A percentile compares a stretch with the other conserved stretches of the same genome.
phyloP scores from a whole-genome alignment of 2,888 invertebrate genomes.

The Dynastes maya region DNA sequence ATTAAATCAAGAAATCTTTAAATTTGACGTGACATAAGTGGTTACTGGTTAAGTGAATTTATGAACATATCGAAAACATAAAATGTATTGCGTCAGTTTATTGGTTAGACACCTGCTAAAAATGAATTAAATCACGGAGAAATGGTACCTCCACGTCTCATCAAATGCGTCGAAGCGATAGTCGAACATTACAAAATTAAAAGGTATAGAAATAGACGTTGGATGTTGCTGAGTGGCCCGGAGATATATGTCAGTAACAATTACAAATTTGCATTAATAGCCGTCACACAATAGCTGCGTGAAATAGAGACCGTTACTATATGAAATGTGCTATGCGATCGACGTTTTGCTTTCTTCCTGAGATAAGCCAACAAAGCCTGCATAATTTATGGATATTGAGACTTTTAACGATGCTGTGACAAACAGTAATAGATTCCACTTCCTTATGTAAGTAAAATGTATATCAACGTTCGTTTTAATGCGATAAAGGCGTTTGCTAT shows the following conservation, averaged over 20 bases:
- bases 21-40: slow-evolving; percentile 27
- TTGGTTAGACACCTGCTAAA: slow-evolving; percentile 36
- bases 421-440: slow-evolving; percentile 10
- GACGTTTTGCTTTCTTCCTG: slow-evolving; percentile 6
- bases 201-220: not conserved
- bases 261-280: slow-evolving; percentile 48
- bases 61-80: not conserved
- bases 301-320: slow-evolving; percentile 38
- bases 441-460: slow-evolving; percentile 15
- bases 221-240: slow-evolving; percentile 24
- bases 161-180: slow-evolving; percentile 7
- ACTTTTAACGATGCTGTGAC: slow-evolving; percentile 21
- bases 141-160: slow-evolving; percentile 1
- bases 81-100: slow-evolving; percentile 24
- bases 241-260: slow-evolving; percentile 44
- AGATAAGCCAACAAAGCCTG: slow-evolving; percentile 32
- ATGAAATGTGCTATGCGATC: slow-evolving; percentile 13
- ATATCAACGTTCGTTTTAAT: not conserved
- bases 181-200: not conserved
- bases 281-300: slow-evolving; percentile 17
- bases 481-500: not conserved
- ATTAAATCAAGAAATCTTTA: slow-evolving; percentile 35
- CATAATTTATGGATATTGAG: slow-evolving; percentile 13
- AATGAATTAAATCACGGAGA: slow-evolving; percentile 39
- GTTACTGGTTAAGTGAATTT: slow-evolving; percentile 29